These are phyloP conservation scores for Flexamia atlantica DNA, from an alignment of 2,888 invertebrate species.

Conservation along the genomic window DNA sequence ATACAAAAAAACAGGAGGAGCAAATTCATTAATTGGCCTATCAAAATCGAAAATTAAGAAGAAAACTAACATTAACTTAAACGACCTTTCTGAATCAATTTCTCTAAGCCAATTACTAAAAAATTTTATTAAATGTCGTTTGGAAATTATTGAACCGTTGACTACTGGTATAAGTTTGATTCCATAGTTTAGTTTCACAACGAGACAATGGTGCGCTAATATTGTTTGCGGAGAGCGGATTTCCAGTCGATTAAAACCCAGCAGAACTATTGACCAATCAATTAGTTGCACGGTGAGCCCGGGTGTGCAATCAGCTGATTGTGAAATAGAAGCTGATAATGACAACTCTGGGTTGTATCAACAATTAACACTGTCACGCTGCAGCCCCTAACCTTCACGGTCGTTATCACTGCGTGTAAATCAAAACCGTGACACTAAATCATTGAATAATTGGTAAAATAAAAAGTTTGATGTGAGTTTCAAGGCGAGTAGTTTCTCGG, in stretches of 20 bases:
- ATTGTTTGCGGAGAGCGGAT: slow-evolving; percentile 36
- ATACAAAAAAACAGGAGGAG: too few relatives aligned
- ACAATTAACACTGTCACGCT: slow-evolving; percentile 47
- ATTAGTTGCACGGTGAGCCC: slow-evolving; percentile 41
- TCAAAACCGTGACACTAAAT: background rate
- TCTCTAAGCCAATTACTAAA: background rate
- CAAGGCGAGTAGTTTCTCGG: background rate
- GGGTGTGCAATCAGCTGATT: slow-evolving; percentile 30
- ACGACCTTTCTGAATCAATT: background rate
- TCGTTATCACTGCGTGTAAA: background rate
- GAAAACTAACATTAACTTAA: too few relatives aligned
- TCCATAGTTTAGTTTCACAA: background rate
- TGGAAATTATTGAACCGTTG: background rate
- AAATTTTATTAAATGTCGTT: background rate
- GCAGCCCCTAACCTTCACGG: slow-evolving; percentile 31
- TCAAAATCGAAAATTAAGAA: too few relatives aligned
- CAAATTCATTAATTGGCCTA: too few relatives aligned
- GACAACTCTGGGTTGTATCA: slow-evolving; percentile 15
- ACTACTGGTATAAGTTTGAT: background rate
- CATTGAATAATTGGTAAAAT: background rate
- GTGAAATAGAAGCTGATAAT: slow-evolving; percentile 10
- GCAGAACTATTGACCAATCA: slow-evolving; percentile 23
- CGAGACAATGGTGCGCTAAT: background rate
- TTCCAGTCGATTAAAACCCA: slow-evolving; percentile 44
- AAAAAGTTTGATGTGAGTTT: background rate